Percentiles rank a stretch among this genome's conserved stretches.
Evolutionary conservation across 2,797 vertebrate genomes (phyloP).

Genomic region (Schizothorax lantsangensis): DNA sequence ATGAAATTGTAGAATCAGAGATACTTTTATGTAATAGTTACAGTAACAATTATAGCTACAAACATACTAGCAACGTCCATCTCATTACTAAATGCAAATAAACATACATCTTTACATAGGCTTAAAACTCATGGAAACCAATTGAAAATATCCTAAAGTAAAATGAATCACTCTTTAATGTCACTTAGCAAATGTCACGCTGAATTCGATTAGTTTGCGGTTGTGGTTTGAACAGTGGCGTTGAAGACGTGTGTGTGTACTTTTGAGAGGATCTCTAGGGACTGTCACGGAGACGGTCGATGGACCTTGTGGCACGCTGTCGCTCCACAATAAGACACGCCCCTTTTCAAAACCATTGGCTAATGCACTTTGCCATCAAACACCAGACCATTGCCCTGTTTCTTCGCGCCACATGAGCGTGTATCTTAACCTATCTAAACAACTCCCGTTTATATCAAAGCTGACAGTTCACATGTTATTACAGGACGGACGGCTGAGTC

Average conservation of each 20-base stretch:
- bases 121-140: not conserved
- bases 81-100: not conserved
- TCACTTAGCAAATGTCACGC: not conserved
- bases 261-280: conserved; percentile 60
- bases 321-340: conserved; percentile 52
- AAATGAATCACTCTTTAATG: not conserved
- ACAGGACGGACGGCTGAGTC: not conserved
- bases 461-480: not conserved
- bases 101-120: not conserved
- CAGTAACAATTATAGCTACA: not conserved
- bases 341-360: conserved; percentile 49
- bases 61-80: not conserved
- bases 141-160: not conserved
- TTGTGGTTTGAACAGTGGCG: not conserved
- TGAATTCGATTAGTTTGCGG: not conserved
- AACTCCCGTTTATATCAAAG: not conserved
- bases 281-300: conserved; percentile 38
- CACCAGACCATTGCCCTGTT: not conserved
- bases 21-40: not conserved
- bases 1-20: not conserved
- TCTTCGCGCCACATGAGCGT: not conserved
- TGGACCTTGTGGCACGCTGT: conserved; percentile 48
- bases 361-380: conserved; percentile 36
- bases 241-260: not conserved
- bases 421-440: not conserved